Evolutionary conservation across 2,797 vertebrate genomes (phyloP).

Genomic region (Pseudotriccus pelzelni): DNA sequence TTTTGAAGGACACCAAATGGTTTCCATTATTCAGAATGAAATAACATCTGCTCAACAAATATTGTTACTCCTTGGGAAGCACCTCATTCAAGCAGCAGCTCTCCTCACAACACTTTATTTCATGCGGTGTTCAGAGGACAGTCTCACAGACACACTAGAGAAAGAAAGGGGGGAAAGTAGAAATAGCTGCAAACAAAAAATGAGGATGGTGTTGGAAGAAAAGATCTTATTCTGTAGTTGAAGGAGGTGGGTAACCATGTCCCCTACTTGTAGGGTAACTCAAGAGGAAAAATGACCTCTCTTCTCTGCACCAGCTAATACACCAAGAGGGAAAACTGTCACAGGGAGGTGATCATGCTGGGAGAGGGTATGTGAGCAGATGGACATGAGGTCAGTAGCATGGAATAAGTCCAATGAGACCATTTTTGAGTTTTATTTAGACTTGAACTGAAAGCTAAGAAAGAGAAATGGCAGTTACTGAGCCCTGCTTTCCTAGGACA

Average conservation of each 20-base stretch:
- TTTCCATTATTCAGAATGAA: conserved; percentile 71
- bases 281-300: conserved; percentile 11
- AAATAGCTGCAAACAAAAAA: not conserved
- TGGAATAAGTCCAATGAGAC: conserved; percentile 31
- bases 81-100: conserved; percentile 63
- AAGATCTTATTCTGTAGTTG: not conserved
- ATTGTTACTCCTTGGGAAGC: conserved; percentile 65
- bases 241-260: not conserved
- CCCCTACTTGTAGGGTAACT: not conserved
- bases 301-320: not conserved
- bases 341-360: not conserved
- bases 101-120: conserved; percentile 29
- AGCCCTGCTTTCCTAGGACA: not conserved
- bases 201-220: not conserved
- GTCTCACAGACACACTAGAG: not conserved
- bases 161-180: not conserved
- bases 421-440: conserved; percentile 29
- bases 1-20: conserved; percentile 71
- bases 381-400: conserved; percentile 33
- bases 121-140: not conserved
- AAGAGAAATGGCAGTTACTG: conserved; percentile 7
- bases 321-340: conserved; percentile 3
- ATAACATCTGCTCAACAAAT: conserved; percentile 72
- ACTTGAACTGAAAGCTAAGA: conserved; percentile 1
- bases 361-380: conserved; percentile 32